Conservation (phyloP, 2,888 invertebrate species). For the Metalampra italica region DNA sequence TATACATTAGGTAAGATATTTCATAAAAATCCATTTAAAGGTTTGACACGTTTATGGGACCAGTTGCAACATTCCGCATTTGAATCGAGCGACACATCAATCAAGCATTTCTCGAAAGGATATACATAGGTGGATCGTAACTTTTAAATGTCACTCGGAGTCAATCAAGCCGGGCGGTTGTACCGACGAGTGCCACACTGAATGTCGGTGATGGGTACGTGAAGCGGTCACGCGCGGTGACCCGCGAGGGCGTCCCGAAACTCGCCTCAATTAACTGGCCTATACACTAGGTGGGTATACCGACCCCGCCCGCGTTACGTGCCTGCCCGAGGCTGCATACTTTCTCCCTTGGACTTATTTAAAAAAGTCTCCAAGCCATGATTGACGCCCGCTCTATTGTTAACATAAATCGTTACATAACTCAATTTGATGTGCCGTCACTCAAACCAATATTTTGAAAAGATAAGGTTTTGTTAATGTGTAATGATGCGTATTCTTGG, state of each 20-base stretch:
- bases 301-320: constrained; percentile 2
- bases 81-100: constrained; percentile 5
- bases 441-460: constrained; percentile 60
- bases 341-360: constrained; percentile 74
- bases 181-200: constrained; percentile 14
- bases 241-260: constrained; percentile 29
- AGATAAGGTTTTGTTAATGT: constrained; percentile 66
- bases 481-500: constrained; percentile 70
- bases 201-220: constrained; percentile 6
- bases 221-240: constrained; percentile 34
- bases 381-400: constrained; percentile 67
- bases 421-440: constrained; percentile 65
- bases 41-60: constrained; percentile 6
- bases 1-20: constrained; percentile 30
- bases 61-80: constrained; percentile 1
- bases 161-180: constrained; percentile 36
- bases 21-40: constrained; percentile 19
- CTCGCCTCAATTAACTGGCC: constrained; percentile 51
- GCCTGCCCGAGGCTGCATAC: constrained; percentile 48
- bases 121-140: constrained; percentile 4
- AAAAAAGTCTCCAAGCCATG: constrained; percentile 72
- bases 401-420: constrained; percentile 59
- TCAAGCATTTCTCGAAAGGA: constrained; percentile 10
- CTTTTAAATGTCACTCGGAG: constrained; percentile 15
- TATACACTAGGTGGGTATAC: constrained; percentile 23